Percentiles rank a stretch among this genome's conserved stretches.
These are phyloP conservation scores for Leiothrix lutea DNA, from an alignment of 2,113 vertebrate species.

Conservation along the genomic window DNA sequence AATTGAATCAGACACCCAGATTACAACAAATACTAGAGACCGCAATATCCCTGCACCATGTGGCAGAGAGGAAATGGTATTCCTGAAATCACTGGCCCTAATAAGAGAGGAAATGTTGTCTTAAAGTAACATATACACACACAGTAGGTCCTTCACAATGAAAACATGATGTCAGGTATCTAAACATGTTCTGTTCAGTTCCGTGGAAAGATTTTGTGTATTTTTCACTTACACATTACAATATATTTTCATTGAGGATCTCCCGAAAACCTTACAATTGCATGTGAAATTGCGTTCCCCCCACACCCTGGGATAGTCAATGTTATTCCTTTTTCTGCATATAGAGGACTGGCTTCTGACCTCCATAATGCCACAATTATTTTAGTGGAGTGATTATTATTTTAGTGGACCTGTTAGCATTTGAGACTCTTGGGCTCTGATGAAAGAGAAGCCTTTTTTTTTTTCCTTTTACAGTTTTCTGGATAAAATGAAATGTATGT, in stretches of 20 bases:
- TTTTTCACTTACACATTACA: neutral
- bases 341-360: neutral
- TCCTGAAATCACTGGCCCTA: neutral
- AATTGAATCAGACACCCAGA: slow-evolving; percentile 53
- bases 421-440: neutral
- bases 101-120: neutral
- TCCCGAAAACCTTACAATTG: neutral
- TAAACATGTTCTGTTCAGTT: neutral
- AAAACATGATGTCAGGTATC: neutral
- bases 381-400: neutral
- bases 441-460: neutral
- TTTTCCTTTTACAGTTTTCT: neutral
- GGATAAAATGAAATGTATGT: neutral
- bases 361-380: neutral
- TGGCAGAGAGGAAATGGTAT: slow-evolving; percentile 26
- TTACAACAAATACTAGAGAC: slow-evolving; percentile 40
- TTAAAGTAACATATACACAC: neutral
- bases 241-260: neutral
- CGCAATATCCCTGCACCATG: neutral
- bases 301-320: neutral
- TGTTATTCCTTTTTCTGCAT: neutral
- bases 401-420: neutral
- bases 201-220: neutral
- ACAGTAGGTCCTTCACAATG: neutral
- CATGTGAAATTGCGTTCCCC: neutral